Percentiles rank a stretch among this genome's conserved stretches.
Evolutionary conservation across 2,797 vertebrate genomes (phyloP).

Genomic region (Discoglossus pictus): DNA sequence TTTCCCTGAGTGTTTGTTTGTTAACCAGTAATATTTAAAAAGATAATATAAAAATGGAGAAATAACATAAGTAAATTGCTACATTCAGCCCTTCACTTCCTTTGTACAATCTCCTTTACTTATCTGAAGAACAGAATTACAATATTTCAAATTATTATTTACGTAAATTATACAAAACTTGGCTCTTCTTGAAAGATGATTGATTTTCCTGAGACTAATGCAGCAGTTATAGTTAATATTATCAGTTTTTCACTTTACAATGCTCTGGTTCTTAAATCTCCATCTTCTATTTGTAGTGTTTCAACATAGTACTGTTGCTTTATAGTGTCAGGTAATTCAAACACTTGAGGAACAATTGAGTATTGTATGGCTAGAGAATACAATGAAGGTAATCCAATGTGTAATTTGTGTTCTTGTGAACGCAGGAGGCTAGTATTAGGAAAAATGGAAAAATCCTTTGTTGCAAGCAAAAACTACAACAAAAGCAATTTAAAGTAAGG

Average conservation of each 20-base stretch:
- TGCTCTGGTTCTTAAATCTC: conserved; percentile 18
- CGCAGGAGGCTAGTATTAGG: conserved; percentile 36
- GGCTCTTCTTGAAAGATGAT: conserved; percentile 27
- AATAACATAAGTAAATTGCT: no score
- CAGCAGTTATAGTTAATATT: conserved; percentile 34
- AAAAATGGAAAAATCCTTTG: conserved; percentile 34
- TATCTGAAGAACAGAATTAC: conserved; percentile 32
- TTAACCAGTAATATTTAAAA: no score
- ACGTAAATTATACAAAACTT: conserved; percentile 30
- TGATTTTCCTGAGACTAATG: conserved; percentile 19
- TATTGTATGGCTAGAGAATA: conserved; percentile 39
- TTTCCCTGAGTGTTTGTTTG: no score
- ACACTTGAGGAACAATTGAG: conserved; percentile 41
- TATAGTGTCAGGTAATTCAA: conserved; percentile 30
- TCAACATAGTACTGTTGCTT: conserved; percentile 30
- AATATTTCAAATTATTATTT: conserved; percentile 19
- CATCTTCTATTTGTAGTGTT: conserved; percentile 42
- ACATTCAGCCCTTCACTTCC: no score
- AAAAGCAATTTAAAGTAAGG: conserved; percentile 42
- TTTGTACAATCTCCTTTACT: no score
- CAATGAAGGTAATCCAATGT: conserved; percentile 46
- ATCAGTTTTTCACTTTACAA: conserved; percentile 34
- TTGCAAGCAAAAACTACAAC: conserved; percentile 35
- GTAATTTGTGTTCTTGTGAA: conserved; percentile 45
- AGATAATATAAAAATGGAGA: no score